Evolutionary conservation across 2,797 vertebrate species (phyloP), one percentile per base, ranked within the genome.

Genomic region (Myiotriccus ornatus): DNA sequence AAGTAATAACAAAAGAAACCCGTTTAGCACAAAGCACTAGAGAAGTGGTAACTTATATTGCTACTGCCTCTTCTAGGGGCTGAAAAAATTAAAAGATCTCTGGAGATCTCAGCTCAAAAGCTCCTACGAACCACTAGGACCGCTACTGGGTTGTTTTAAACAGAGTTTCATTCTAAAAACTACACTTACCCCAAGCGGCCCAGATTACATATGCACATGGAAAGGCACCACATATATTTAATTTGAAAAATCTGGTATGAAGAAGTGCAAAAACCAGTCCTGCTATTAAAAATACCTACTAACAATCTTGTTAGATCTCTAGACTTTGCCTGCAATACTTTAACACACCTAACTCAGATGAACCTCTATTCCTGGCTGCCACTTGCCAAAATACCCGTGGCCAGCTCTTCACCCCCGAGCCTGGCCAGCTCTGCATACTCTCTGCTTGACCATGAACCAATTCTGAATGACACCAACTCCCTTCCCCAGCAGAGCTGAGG

Each of bases 311-410:
- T 25, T 90, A 0, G 35, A 86, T 76, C 59, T 88, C 39, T 52
- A 64, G 53, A 20, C 35, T 78, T 90, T 35, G 59, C 34, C 56
- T 89, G 47, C 35, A 71, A 83, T 57, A 83, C 74, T 83, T 80
- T 22, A 82, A 69, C 28, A 57, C 35, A 70, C 81, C 87, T 91
- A 96, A 94, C 62, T 92, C 67, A 79, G 84, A 95, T 77, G 84
- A 94, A 94, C 65, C 88, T 84, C 75, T 96, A 89, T 85, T 89
- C 86, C 77, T 92, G 76, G 94, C 91, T 96, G 95, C 53, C 85
- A 83, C 94, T 90, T 86, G 91, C 93, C 95, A 95, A 94, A 97
- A 92, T 30, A 57, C 93, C 94, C 69, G 75, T 73, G 84, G 90
- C 64, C 82, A 90, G 32, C 80, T 93, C 81, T 84, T 49, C 89